Base-by-base conservation (phyloP, 2,888 invertebrate species). In the Xanthorhoe spadicearia region DNA sequence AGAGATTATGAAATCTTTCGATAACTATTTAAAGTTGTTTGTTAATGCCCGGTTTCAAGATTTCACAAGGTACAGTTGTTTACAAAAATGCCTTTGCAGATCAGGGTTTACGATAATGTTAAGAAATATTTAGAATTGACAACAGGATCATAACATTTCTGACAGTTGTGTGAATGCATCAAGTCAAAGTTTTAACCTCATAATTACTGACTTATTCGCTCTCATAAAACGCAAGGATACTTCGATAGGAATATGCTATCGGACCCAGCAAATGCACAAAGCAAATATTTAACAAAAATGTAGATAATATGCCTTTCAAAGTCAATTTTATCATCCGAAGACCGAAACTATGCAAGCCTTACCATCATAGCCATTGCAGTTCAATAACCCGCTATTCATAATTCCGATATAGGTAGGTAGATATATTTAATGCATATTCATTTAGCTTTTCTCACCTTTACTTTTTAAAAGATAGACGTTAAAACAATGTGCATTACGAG, bases 181-280 rank as follows among this genome's bases (percentile, higher is more conserved):
- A 4, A 23, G 23, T 23, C 4, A 23, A 3, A 3, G 1, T 23
- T 23, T 23, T 23, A 3, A 17, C 17, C 15, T 4, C 17, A 48
- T 55, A 58, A 53, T 49, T 56, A 69, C 52, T 54, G 66, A 54
- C 53, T 71, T 69, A 65, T 55, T 68, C 69, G 66, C 64, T 58
- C 64, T 67, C 67, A 56, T 6, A 48, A 53, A 57, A 61, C 48
- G 17, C 18, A 15, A 68, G 8, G 57, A 43, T 50, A 60, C 10
- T 60, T 64, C 18, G 43, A 56, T 63, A 56, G 17, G 43, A 58
- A 64, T 61, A 52, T n/a, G 53, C 13, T 57, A 57, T 68, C 49
- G 53, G 15, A 58, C 48, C 63, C 67, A 67, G 53, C 43, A 60
- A 17, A 61, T 48, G 52, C 46, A 58, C 57, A 53, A 49, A 66